A percentile compares a stretch with the other conserved stretches of the same genome.
phyloP scores from a whole-genome alignment of 2,113 vertebrate species.

The Petaurus breviceps region DNA sequence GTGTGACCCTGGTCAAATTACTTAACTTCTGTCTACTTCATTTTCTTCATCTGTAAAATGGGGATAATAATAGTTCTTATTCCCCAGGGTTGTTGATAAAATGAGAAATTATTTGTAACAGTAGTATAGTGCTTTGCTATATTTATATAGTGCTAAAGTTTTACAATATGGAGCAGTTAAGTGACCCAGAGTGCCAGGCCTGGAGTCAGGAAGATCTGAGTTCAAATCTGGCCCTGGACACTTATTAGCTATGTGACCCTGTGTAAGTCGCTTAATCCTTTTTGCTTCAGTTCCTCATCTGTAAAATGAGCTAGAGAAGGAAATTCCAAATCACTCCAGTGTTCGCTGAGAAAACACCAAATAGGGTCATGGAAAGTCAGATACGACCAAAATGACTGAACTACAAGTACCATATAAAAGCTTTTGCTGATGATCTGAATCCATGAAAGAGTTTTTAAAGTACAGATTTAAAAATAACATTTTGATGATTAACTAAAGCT shows the following conservation, averaged over 20 bases:
- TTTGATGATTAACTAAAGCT: constrained; percentile 48
- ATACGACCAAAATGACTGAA: too few relatives aligned
- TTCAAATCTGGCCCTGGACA: background rate
- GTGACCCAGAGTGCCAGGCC: background rate
- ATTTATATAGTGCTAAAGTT: background rate
- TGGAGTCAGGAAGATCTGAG: background rate
- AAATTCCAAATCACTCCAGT: background rate
- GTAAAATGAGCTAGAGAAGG: background rate
- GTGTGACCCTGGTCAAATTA: background rate
- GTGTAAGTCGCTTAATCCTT: background rate
- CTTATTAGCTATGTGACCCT: background rate
- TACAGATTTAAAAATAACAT: constrained; percentile 25
- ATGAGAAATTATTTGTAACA: background rate
- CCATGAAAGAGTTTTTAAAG: constrained; percentile 43
- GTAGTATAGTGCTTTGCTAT: background rate
- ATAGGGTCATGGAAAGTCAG: too few relatives aligned
- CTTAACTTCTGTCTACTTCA: background rate
- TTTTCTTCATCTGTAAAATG: background rate
- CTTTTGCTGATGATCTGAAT: background rate
- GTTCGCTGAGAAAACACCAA: too few relatives aligned
- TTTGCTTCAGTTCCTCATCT: background rate
- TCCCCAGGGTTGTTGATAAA: background rate
- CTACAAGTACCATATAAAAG: too few relatives aligned
- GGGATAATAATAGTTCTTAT: background rate
- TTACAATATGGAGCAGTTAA: background rate